These are phyloP conservation scores for Gila orcuttii DNA, from an alignment of 2,113 vertebrate species.

Conservation along the genomic window DNA sequence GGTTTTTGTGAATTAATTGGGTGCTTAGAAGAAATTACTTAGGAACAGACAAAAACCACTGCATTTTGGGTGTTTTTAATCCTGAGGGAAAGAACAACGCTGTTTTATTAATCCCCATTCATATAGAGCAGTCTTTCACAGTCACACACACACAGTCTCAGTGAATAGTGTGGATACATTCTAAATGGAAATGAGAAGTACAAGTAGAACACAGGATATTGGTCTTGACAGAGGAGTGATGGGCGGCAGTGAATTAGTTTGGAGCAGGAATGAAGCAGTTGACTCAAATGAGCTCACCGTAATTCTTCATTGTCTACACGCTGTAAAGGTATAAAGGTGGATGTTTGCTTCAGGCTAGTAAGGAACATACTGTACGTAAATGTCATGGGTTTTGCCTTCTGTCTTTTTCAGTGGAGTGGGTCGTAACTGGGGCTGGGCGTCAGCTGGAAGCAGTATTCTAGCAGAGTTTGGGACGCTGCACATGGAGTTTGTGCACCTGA, in stretches of 20 bases:
- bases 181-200: conserved; percentile 32
- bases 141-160: not conserved
- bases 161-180: not conserved
- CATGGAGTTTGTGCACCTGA: conserved; percentile 98
- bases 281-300: not conserved
- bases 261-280: not conserved
- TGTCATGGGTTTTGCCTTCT: not conserved
- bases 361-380: not conserved
- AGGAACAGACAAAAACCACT: not conserved
- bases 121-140: not conserved
- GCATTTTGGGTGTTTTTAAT: conserved; percentile 44
- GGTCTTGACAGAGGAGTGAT: not conserved
- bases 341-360: not conserved
- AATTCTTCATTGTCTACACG: not conserved
- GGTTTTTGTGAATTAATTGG: conserved; percentile 52
- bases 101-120: conserved; percentile 36
- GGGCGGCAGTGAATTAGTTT: conserved; percentile 2
- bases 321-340: not conserved
- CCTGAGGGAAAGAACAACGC: conserved; percentile 5
- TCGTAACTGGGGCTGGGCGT: conserved; percentile 99
- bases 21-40: conserved; percentile 44
- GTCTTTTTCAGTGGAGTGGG: conserved; percentile 85
- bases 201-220: conserved; percentile 6
- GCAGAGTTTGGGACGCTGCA: conserved; percentile 97
- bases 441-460: conserved; percentile 96